Evolutionary conservation across 92 coral and sea anemone genomes (phyloP), one percentile per base, ranked within the genome.

Genomic region (Anthopleura xanthogrammica): DNA sequence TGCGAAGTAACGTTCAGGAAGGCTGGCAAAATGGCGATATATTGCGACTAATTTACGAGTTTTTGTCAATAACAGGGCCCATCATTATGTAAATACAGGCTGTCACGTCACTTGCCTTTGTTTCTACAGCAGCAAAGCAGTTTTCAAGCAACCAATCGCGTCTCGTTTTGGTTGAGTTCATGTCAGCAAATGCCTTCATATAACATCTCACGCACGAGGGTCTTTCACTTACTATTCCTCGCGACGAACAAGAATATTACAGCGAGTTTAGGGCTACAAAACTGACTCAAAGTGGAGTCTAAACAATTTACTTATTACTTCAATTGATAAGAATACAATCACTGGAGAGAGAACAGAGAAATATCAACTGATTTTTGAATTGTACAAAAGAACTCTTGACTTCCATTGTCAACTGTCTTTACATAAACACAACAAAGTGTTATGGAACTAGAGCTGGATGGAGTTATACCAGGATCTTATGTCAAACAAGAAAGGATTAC

Each of bases 401-500:
- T 68, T 5, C 54, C 55, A 42, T 81, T 81, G 84, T 81, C 77
- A 20, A 43, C 41, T 66, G 41, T 20, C 23, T 13, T 68, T 50
- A 46, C 57, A 50, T 68, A n/a, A 29, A 36, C 48, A n/a, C 60
- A 46, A 52, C 41, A 52, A 3, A 46, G 78, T 79, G 88, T 72
- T 42, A 90, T 85, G 91, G 94, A 91, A 76, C 70, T 91, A 36
- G 94, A 88, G 60, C 57, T 88, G 23, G 94, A 91, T 80, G 78
- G 80, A 16, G 60, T 55, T 24, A 7, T 62, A 68, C 77, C 83
- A 41, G 89, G 82, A 36, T 79, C 88, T 23, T 86, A 83, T 57
- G 86, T 87, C 24, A 93, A 90, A 76, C 89, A 84, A 54, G 88
- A 90, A 77, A 93, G 90, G 79, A 72, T 78, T 10, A 79, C 90